Evolutionary conservation across 2,113 vertebrate genomes (phyloP).

Genomic region (Dasyprocta punctata): DNA sequence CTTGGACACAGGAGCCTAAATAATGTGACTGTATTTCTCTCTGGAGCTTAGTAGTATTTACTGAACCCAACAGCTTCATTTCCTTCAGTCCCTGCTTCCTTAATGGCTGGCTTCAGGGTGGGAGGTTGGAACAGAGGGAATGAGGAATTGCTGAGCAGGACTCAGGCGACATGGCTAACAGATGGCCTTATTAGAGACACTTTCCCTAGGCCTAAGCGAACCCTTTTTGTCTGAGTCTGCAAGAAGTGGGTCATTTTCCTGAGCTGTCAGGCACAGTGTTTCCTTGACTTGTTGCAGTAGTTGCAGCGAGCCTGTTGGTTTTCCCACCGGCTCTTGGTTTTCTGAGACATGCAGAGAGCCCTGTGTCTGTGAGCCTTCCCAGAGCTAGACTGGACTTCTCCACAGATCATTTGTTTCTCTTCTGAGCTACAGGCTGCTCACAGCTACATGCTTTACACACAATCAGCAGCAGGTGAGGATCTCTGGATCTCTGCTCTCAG

Average conservation of each 20-base stretch:
- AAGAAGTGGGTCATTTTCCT: constrained; percentile 90
- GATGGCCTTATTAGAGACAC: constrained; percentile 89
- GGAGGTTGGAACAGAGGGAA: constrained; percentile 81
- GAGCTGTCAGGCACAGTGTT: constrained; percentile 83
- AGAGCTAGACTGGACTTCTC: not conserved
- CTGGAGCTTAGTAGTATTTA: constrained; percentile 87
- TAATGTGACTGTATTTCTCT: constrained; percentile 83
- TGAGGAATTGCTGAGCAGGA: constrained; percentile 86
- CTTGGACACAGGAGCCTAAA: constrained; percentile 83
- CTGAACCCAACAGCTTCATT: constrained; percentile 87
- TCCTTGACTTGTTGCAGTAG: constrained; percentile 73
- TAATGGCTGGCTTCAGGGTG: constrained; percentile 86
- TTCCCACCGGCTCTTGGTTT: constrained; percentile 40
- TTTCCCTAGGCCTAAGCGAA: constrained; percentile 88
- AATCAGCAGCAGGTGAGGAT: not conserved
- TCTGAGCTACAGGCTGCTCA: not conserved
- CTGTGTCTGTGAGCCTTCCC: not conserved
- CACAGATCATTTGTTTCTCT: constrained; percentile 23
- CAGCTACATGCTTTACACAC: not conserved
- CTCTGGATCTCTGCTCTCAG: not conserved
- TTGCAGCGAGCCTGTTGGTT: constrained; percentile 73
- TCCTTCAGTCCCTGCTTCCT: constrained; percentile 84
- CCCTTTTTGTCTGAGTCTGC: constrained; percentile 87
- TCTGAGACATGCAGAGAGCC: not conserved
- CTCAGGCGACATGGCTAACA: constrained; percentile 83